Base-by-base conservation (phyloP, 2,113 vertebrate genomes). In the Sceloporus tristichus region DNA sequence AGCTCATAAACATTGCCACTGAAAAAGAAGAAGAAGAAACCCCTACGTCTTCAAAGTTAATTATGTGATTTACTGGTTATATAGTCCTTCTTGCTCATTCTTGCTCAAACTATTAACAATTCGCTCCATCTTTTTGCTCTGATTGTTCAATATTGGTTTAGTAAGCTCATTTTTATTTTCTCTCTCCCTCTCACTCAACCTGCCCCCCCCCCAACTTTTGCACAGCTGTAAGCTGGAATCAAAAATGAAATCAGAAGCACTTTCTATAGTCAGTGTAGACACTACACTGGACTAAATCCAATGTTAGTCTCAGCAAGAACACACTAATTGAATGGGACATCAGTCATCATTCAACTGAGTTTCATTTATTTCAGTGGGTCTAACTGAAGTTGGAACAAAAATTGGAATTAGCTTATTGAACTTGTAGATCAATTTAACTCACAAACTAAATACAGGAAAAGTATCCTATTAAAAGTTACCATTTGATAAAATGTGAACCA, bases 11-110 rank as follows among this genome's bases (percentile, higher is more conserved):
- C 56, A n/a, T 27, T 0, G 0, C 9, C 82, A 42, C 16, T 82
- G 66, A 34, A 48, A 34, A 74, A 42, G 10, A 79, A 71, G 34
- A 29, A 3, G 0, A 0, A 1, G 1, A 48, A n/a, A 74, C 4
- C 1, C 23, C 88, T 34, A 48, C 8, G 25, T 34, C 1, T 71
- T 87, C 29, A 82, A 84, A 83, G 34, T 88, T 77, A 88, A 88
- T 68, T 10, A 53, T 56, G 16, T 85, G 71, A 34, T 48, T 53
- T 0, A 0, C 54, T 78, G 73, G 82, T 14, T 66, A 9, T 38
- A 85, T 79, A 86, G 54, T 4, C 0, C 7, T 59, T 0, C 75
- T 48, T 56, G 25, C 23, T 74, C 59, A 90, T 59, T 0, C 75
- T 40, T 56, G 25, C 23, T 74, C 59, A 90, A 13, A 87, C 48